Evolutionary conservation across 2,888 invertebrate genomes (phyloP), one percentile per base, ranked within the genome.

Genomic region (Yponomeuta cagnagella): DNA sequence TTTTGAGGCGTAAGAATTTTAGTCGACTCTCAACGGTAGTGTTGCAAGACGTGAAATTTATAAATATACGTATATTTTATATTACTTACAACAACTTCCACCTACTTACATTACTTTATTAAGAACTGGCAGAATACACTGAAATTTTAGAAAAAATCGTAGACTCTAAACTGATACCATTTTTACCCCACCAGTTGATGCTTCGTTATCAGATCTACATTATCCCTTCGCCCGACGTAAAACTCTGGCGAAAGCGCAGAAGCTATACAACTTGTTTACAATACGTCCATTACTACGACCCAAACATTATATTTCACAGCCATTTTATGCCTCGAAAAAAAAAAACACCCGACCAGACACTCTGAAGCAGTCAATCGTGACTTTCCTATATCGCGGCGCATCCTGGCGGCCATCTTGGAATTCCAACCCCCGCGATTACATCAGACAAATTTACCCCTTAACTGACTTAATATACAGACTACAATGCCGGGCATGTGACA

Each of bases 391-490:
- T 43, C 12, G 52, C 77, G 75, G 80, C 82, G 82, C 85, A 88
- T 88, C 88, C 86, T 86, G 87, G 73, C 79, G 79, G 85, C 87
- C 86, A 86, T 86, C 77, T 86, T 87, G 82, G 78, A 87, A 87
- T 89, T 88, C 89, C 87, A 79, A 79, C 75, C 73, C 76, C 73
- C n/a, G 71, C 65, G 72, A 72, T 74, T 72, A 63, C 63, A 68
- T 72, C 83, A 84, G 73, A 75, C 81, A 77, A 85, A 82, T 82
- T 78, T 77, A 78, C 77, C 77, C 83, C 78, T 78, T 86, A 83
- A 74, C 71, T 67, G 66, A 70, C 74, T 74, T 71, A 65, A 23
- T 79, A 85, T 79, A 85, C 77, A 79, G 82, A 72, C 74, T 70
- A 80, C 70, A 75, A 82, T 78, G 81, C 74, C 73, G 73, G 72